phyloP scores from a whole-genome alignment of 92 coral and sea anemone genomes.

The Bergia puertoricense region DNA sequence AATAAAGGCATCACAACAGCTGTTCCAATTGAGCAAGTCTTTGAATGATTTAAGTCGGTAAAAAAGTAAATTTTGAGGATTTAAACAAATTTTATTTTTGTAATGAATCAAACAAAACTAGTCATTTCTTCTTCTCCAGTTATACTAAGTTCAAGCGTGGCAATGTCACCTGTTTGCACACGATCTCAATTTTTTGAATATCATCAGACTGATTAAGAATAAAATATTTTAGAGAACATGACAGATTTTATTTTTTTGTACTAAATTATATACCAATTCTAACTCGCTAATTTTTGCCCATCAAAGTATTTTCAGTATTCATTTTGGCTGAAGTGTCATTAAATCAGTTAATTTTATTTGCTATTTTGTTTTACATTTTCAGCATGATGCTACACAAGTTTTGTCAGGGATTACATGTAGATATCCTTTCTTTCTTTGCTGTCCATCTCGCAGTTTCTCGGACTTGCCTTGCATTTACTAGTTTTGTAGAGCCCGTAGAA shows the following conservation, averaged over 20 bases:
- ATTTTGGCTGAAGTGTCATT: background rate
- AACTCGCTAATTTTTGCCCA: background rate
- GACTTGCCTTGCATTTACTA: background rate
- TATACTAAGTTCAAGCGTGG: background rate
- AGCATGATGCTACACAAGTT: background rate
- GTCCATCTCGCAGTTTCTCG: background rate
- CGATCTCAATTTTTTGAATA: background rate
- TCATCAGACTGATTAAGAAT: too few species aligned
- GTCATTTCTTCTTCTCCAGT: too few species aligned
- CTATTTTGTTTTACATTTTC: background rate
- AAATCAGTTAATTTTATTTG: too few species aligned
- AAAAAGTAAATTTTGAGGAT: background rate
- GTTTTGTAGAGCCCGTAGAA: background rate
- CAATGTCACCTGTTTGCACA: background rate
- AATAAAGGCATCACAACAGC: too few species aligned
- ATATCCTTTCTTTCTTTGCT: background rate
- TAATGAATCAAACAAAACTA: background rate
- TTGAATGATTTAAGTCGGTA: background rate
- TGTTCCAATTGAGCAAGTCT: background rate
- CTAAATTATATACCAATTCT: background rate
- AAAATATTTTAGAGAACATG: too few species aligned
- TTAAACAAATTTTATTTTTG: too few species aligned
- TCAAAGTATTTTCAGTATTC: background rate
- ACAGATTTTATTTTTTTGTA: background rate
- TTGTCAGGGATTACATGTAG: background rate